Conservation (phyloP, 2,797 vertebrate species). For the Gymnoscopelus braueri region DNA sequence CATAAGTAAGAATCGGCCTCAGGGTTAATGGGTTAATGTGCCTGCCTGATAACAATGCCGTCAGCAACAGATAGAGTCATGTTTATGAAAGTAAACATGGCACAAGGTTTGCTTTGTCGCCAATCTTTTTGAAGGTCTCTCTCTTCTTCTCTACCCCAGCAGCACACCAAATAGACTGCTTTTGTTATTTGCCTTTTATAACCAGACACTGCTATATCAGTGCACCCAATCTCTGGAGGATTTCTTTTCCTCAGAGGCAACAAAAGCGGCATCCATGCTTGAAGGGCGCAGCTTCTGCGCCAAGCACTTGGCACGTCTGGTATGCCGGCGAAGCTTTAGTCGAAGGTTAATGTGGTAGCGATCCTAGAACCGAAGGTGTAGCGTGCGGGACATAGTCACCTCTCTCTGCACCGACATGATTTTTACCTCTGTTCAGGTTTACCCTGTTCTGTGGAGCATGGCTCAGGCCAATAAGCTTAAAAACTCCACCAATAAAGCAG, state of each 20-base stretch:
- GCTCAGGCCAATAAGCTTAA: slow-evolving; percentile 80
- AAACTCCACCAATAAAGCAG: slow-evolving; percentile 77
- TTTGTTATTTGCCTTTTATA: slow-evolving; percentile 41
- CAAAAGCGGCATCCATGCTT: slow-evolving; percentile 45
- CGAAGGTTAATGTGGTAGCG: slow-evolving; percentile 70
- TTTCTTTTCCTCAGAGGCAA: slow-evolving; percentile 24
- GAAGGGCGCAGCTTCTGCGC: slow-evolving; percentile 53
- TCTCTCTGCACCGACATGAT: slow-evolving; percentile 52
- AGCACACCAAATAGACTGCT: slow-evolving; percentile 42
- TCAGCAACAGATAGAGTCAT: slow-evolving; percentile 43
- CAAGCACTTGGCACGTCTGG: slow-evolving; percentile 47
- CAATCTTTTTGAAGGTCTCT: slow-evolving; percentile 54
- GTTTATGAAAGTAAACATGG: slow-evolving; percentile 39
- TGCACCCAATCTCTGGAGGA: slow-evolving; percentile 9
- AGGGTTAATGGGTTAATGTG: background rate
- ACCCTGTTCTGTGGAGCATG: slow-evolving; percentile 70
- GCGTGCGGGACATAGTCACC: slow-evolving; percentile 65
- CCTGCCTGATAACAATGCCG: slow-evolving; percentile 38
- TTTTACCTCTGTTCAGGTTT: slow-evolving; percentile 78
- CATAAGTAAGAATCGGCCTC: too few species aligned
- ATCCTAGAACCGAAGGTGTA: slow-evolving; percentile 50
- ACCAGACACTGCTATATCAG: slow-evolving; percentile 35
- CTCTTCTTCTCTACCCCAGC: slow-evolving; percentile 15
- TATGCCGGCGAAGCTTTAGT: slow-evolving; percentile 41
- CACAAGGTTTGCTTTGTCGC: slow-evolving; percentile 33